Conservation (phyloP, 2,888 invertebrate genomes). For the Mesodorylaimus sp. region DNA sequence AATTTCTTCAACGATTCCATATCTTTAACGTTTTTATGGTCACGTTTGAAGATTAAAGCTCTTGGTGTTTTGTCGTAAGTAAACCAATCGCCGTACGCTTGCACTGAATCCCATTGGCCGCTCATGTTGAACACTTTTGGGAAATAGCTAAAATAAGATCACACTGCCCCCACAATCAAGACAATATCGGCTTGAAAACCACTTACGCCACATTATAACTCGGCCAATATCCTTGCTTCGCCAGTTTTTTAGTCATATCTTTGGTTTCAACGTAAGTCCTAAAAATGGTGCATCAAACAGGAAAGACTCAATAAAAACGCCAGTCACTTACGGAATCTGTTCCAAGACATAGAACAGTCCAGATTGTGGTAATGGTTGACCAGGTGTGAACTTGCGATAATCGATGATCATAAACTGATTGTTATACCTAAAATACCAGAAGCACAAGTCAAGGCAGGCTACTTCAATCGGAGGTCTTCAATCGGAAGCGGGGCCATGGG, state of each 20-base stretch:
- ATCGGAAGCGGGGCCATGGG: too few relatives aligned
- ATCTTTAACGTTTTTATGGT: constrained; percentile 40
- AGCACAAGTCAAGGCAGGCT: too few relatives aligned
- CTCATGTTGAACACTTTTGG: constrained; percentile 45
- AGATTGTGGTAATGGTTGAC: constrained; percentile 25
- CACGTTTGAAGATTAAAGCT: constrained; percentile 44
- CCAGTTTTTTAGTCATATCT: constrained; percentile 49
- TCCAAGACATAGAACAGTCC: constrained; percentile 54
- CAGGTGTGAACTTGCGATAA: constrained; percentile 45
- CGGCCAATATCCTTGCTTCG: constrained; percentile 50
- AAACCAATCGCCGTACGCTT: constrained; percentile 43
- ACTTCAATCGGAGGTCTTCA: too few relatives aligned
- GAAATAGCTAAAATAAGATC: constrained; percentile 40
- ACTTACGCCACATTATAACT: constrained; percentile 48
- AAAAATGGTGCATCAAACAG: constrained; percentile 8
- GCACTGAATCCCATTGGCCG: constrained; percentile 41
- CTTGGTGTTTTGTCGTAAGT: constrained; percentile 45
- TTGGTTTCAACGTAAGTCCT: constrained; percentile 37
- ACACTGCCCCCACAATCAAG: too few relatives aligned
- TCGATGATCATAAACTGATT: constrained; percentile 72
- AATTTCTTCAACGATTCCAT: constrained; percentile 41
- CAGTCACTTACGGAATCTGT: constrained; percentile 46
- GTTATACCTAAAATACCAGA: constrained; percentile 40
- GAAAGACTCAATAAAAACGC: too few relatives aligned
- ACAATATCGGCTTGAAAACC: too few relatives aligned